Base-by-base conservation (phyloP, 2,888 invertebrate species). In the Hirtodrosophila trivittata region DNA sequence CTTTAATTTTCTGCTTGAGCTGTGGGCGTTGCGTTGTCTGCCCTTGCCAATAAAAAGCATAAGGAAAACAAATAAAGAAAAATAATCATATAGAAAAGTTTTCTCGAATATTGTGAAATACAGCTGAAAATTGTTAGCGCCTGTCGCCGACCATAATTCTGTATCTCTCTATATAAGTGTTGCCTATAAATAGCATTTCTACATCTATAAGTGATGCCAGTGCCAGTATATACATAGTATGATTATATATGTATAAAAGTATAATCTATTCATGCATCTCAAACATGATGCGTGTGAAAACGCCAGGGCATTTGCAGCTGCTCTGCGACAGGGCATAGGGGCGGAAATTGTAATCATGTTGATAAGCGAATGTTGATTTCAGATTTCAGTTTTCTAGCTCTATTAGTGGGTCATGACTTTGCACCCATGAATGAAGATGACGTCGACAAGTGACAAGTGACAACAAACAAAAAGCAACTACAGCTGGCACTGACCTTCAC, bases 81-180 rank as follows among this genome's bases (percentile, higher is more conserved):
- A 45, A 47, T 4, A 13, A 35, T 16, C 14, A 1, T 47, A 52
- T 73, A 75, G 58, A 77, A 77, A 77, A 65, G 32, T 50, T 51
- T 80, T 76, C 50, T 51, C 50, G 62, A 66, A 66, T 55, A 54
- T 81, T 65, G 51, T 81, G 56, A 81, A 70, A 41, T 63, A 41
- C 35, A 52, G 26, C 7, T 8, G 51, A 70, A 51, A 51, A 64
- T 81, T 64, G 64, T 83, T 86, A 81, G 43, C 80, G 77, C 84
- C 77, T 80, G 86, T 80, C 84, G 86, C 56, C 75, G 63, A 59
- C 77, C 69, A 86, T 68, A 60, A 64, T 66, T 52, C 28, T 59
- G 3, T 25, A 10, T 25, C 16, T 45, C 30, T 18, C 32, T 47
- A 42, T 32, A 45, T 37, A 39, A 45, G 32, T 46, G 5, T 3